phyloP scores from a whole-genome alignment of 2,797 vertebrate genomes.

The Cercopithecus petaurista region DNA sequence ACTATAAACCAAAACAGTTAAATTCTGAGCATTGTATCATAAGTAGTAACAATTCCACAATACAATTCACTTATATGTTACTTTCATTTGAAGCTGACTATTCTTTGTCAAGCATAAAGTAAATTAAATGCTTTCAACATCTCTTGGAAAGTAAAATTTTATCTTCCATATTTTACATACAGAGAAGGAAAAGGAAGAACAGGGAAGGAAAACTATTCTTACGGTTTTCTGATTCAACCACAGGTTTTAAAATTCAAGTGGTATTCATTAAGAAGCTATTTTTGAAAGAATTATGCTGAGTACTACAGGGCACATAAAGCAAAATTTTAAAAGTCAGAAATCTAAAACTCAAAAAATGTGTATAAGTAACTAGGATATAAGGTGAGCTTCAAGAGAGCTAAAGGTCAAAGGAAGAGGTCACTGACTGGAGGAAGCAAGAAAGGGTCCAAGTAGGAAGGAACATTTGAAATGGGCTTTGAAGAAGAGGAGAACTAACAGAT shows the following conservation, averaged over 20 bases:
- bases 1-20: neutral
- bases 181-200: neutral
- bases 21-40: neutral
- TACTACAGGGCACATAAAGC: neutral
- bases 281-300: neutral
- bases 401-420: neutral
- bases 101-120: slow-evolving; percentile 34
- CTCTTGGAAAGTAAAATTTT: neutral
- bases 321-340: neutral
- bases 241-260: neutral
- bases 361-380: neutral
- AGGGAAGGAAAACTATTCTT: slow-evolving; percentile 14
- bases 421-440: neutral
- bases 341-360: neutral
- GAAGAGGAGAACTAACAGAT: neutral
- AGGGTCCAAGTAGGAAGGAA: neutral
- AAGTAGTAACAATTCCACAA: neutral
- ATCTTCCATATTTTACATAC: neutral
- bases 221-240: slow-evolving; percentile 17
- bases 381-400: neutral
- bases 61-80: neutral
- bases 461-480: neutral
- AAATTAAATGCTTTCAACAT: slow-evolving; percentile 35
- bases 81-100: slow-evolving; percentile 18
- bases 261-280: neutral